phyloP scores from a whole-genome alignment of 2,888 invertebrate species.

The Cetonia aurata region DNA sequence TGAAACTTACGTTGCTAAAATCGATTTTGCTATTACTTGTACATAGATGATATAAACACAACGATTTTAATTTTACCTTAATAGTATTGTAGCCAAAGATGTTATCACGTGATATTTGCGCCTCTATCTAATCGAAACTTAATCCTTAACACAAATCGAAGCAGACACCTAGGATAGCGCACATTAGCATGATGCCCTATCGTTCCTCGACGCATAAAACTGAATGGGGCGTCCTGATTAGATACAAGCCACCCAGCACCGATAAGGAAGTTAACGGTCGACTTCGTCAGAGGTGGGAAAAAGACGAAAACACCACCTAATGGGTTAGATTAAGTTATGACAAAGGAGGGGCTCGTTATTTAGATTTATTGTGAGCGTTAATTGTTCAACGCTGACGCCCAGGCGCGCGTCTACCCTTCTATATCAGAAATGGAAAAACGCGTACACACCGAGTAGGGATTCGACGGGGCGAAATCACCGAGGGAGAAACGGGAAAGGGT shows the following conservation, averaged over 20 bases:
- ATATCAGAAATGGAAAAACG: conserved; percentile 31
- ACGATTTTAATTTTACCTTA: too few species aligned
- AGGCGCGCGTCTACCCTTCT: conserved; percentile 16
- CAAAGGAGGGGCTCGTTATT: conserved; percentile 59
- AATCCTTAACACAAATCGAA: conserved; percentile 5
- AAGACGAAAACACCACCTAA: conserved; percentile 48
- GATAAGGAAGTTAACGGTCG: conserved; percentile 25
- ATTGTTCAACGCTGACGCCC: conserved; percentile 55
- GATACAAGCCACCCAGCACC: conserved; percentile 1
- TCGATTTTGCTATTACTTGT: too few species aligned
- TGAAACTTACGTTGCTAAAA: too few species aligned
- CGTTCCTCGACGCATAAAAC: conserved; percentile 1
- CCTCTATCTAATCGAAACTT: neutral
- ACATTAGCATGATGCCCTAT: conserved; percentile 2
- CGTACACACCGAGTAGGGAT: neutral
- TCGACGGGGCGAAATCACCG: conserved; percentile 14
- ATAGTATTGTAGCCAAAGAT: too few species aligned
- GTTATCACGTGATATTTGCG: conserved; percentile 5
- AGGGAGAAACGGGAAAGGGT: neutral
- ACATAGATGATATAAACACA: too few species aligned
- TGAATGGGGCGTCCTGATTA: conserved; percentile 28
- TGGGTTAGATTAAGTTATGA: conserved; percentile 61
- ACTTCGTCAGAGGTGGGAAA: conserved; percentile 7
- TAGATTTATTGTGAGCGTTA: conserved; percentile 62
- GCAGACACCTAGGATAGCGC: neutral